Base-by-base conservation (phyloP, 2,888 invertebrate genomes). In the Himalopsyche japonica region DNA sequence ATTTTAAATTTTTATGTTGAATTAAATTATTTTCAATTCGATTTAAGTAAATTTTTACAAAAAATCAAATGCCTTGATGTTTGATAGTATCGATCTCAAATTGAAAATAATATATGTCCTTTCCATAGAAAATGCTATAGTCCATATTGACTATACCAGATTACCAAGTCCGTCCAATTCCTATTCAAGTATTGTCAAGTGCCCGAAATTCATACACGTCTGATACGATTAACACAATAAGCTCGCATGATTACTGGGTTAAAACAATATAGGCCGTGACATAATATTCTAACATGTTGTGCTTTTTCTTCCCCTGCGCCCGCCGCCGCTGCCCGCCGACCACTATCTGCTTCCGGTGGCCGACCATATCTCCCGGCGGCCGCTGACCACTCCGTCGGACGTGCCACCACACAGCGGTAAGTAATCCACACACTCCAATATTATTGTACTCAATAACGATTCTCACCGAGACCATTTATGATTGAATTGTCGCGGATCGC, bases 341-440 rank as follows among this genome's bases (percentile, higher is more conserved):
- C 85, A 81, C 85, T 84, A 85, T 86, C 86, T 81, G 80, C 82
- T 85, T 85, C 86, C 85, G 81, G 84, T 81, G 84, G 84, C 79
- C 76, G 47, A 48, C 32, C 49, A 83, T 82, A 86, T 85, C 83
- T 27, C 85, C 84, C 84, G 20, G 27, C 27, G 77, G 76, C 81
- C 37, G 76, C 82, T 82, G 70, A 70, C 70, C 70, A 70, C 49
- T 81, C 77, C 64, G 24, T 77, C 77, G 83, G 83, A 81, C 86
- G 82, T 82, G 83, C 78, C 79, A 79, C 83, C 83, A 76, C 84
- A 86, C 84, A 87, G 86, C 87, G 87, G 86, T 86, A 87, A 87
- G 86, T 86, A 86, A 81, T 70, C 70, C 70, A 70, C 70, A 20
- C 64, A 70, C 70, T 70, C 24, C 27, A 70, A 27, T 70, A 70